A percentile compares a stretch with the other conserved stretches of the same genome.
Conservation (phyloP, 2,113 vertebrate species). For the Pteropus alecto region DNA sequence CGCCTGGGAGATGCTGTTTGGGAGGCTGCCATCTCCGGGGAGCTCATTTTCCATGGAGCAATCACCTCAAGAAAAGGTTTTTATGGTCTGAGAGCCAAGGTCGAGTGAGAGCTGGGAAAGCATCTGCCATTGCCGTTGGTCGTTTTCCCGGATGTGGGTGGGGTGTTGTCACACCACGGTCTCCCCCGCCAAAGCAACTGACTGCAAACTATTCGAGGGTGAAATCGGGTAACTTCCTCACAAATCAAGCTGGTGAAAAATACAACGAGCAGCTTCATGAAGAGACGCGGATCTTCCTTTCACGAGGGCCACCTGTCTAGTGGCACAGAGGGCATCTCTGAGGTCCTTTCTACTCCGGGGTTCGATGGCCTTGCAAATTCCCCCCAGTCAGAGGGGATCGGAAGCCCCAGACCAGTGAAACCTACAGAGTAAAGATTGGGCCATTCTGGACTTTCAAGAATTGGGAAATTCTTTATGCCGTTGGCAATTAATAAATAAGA, state of each 20-base stretch:
- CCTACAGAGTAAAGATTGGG: neutral
- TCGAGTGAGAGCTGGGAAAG: neutral
- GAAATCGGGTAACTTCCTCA: neutral
- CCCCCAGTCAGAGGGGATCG: neutral
- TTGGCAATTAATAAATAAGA: neutral
- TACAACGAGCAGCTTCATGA: neutral
- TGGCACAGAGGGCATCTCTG: accelerated
- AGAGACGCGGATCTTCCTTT: neutral
- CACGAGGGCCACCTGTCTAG: neutral
- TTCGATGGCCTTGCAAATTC: neutral
- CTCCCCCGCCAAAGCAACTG: too few relatives aligned
- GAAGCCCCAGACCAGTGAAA: neutral
- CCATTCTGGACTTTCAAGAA: neutral
- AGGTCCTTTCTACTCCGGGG: neutral
- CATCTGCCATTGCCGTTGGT: accelerated
- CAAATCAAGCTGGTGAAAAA: neutral
- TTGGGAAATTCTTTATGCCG: neutral
- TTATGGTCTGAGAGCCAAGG: neutral
- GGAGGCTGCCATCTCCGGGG: neutral
- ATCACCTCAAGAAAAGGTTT: neutral
- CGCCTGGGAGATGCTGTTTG: neutral
- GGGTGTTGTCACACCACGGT: accelerated
- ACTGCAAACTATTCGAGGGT: neutral
- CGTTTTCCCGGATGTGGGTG: accelerated
- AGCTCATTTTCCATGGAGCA: neutral